phyloP scores from a whole-genome alignment of 2,888 invertebrate genomes.

The Silvanus unidentatus region DNA sequence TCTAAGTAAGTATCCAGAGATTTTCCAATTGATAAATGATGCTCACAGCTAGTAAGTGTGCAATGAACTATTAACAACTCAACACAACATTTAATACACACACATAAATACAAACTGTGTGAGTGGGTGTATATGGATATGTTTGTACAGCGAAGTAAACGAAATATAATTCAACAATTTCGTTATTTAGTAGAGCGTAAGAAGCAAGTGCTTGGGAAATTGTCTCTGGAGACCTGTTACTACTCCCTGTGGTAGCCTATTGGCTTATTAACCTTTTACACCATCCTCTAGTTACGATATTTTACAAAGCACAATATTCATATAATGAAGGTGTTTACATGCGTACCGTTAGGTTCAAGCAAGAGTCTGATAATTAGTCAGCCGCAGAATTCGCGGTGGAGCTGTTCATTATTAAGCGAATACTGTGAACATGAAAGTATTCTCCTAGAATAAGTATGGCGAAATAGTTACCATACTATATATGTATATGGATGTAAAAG shows the following conservation, averaged over 20 bases:
- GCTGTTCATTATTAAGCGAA: not conserved
- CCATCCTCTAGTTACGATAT: constrained; percentile 33
- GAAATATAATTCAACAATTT: constrained; percentile 18
- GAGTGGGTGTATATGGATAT: no score
- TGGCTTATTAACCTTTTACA: constrained; percentile 34
- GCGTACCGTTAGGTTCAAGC: constrained; percentile 34
- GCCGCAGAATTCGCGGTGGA: constrained; percentile 1
- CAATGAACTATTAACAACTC: no score
- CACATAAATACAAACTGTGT: no score
- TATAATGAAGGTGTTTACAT: constrained; percentile 45
- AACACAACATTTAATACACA: no score
- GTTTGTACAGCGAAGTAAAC: no score
- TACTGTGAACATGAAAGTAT: no score
- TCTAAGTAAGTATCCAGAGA: no score
- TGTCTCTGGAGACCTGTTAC: constrained; percentile 35
- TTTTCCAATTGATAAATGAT: constrained; percentile 4
- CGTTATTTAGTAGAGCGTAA: constrained; percentile 25
- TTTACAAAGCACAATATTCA: constrained; percentile 33
- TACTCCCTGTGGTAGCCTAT: constrained; percentile 34
- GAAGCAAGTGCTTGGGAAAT: constrained; percentile 25
- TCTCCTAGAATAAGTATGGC: no score
- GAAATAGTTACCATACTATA: no score
- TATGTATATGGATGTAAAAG: no score
- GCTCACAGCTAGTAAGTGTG: constrained; percentile 4
- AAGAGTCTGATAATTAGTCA: constrained; percentile 36